Evolutionary conservation across 2,797 vertebrate species (phyloP).

Genomic region (Pseudotriccus pelzelni): DNA sequence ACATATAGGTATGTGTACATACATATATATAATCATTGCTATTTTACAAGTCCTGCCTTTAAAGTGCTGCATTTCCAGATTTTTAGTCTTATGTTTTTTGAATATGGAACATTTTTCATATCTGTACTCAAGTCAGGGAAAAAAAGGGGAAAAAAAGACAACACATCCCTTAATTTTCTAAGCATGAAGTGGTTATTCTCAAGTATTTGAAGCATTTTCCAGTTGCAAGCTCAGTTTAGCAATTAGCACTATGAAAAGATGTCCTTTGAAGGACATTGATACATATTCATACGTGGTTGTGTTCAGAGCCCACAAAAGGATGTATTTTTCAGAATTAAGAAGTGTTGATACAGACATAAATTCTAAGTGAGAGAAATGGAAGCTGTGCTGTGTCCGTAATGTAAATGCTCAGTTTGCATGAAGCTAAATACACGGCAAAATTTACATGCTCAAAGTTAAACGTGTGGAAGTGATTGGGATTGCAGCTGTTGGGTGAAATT

Average conservation of each 20-base stretch:
- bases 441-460: neutral
- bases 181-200: neutral
- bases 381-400: neutral
- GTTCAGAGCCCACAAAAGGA: neutral
- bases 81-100: neutral
- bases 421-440: neutral
- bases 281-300: neutral
- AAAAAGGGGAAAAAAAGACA: neutral
- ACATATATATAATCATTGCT: fast-evolving
- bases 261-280: slow-evolving; percentile 20
- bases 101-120: neutral
- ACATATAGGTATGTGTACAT: neutral
- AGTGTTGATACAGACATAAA: neutral
- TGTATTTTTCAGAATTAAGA: slow-evolving; percentile 20
- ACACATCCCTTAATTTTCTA: neutral
- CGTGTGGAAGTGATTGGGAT: neutral
- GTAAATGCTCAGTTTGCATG: neutral
- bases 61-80: neutral
- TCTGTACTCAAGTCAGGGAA: neutral
- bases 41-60: neutral
- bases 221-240: neutral
- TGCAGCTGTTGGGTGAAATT: neutral
- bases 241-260: slow-evolving; percentile 9
- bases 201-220: neutral
- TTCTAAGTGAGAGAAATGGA: neutral